Conservation (phyloP, 2,113 vertebrate genomes). For the Sturnus vulgaris region DNA sequence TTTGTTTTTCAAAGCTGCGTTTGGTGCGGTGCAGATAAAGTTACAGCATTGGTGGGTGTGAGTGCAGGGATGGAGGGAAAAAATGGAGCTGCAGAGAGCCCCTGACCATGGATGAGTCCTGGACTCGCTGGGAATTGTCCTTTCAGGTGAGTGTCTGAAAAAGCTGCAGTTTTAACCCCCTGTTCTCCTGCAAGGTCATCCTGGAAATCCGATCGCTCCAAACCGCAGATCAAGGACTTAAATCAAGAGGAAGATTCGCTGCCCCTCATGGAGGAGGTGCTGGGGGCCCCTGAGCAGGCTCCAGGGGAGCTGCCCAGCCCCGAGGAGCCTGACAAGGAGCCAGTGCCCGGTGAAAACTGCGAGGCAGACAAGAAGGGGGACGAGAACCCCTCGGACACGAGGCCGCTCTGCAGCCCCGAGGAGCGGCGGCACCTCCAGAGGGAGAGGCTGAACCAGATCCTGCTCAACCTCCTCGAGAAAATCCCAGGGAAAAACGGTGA, state of each 20-base stretch:
- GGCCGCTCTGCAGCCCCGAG: slow-evolving; percentile 72
- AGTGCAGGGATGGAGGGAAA: not conserved
- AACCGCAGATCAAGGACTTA: slow-evolving; percentile 72
- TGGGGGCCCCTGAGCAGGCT: slow-evolving; percentile 63
- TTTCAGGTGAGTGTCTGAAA: not conserved
- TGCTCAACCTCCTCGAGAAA: slow-evolving; percentile 90
- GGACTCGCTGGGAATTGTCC: not conserved
- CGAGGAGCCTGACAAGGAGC: slow-evolving; percentile 77
- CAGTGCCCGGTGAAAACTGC: slow-evolving; percentile 40
- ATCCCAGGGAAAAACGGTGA: slow-evolving; percentile 95
- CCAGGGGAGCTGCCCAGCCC: slow-evolving; percentile 54
- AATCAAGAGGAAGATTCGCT: slow-evolving; percentile 74
- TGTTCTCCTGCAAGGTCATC: slow-evolving; percentile 76
- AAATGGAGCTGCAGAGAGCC: not conserved
- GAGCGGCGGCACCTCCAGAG: slow-evolving; percentile 84
- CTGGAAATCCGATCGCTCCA: slow-evolving; percentile 92
- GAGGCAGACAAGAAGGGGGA: slow-evolving; percentile 63
- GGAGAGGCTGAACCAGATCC: slow-evolving; percentile 93
- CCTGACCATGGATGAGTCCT: accelerated
- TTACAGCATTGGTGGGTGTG: not conserved
- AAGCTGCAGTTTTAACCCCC: not conserved
- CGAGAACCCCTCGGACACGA: not conserved
- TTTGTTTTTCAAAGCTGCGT: not conserved
- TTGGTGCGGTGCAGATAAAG: accelerated
- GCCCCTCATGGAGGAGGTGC: slow-evolving; percentile 76